Conservation (phyloP, 1,140 invertebrate genomes). For the Zaprionus davidi region DNA sequence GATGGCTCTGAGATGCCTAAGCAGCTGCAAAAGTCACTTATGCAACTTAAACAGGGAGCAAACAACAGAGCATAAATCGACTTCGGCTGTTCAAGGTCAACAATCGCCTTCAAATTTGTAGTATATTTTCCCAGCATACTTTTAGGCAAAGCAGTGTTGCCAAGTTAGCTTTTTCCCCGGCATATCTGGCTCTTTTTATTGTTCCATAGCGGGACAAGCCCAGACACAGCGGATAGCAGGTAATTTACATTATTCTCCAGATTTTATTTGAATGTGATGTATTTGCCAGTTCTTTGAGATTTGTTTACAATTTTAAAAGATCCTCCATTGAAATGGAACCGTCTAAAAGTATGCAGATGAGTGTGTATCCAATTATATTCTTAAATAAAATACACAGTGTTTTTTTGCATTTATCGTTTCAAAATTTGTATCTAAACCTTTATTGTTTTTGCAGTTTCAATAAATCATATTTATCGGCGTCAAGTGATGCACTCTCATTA, state of each 20-base stretch:
- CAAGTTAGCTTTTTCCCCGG: too few relatives aligned
- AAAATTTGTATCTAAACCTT: conserved; percentile 84
- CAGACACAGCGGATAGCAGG: too few relatives aligned
- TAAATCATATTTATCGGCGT: conserved; percentile 62
- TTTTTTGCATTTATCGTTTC: conserved; percentile 82
- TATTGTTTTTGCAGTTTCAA: conserved; percentile 81
- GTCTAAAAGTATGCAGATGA: conserved; percentile 5
- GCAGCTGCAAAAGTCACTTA: neutral
- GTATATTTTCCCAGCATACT: neutral
- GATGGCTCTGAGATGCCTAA: too few relatives aligned
- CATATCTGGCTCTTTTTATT: too few relatives aligned
- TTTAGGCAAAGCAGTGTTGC: neutral
- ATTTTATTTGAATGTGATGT: too few relatives aligned
- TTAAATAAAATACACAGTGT: conserved; percentile 1
- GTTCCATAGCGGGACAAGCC: too few relatives aligned
- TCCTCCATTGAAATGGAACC: too few relatives aligned
- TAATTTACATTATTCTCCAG: too few relatives aligned
- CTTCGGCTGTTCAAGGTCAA: conserved; percentile 10
- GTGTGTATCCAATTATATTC: neutral
- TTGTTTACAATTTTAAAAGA: too few relatives aligned
- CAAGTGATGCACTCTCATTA: conserved; percentile 28
- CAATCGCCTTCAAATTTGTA: neutral
- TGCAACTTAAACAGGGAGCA: conserved; percentile 7
- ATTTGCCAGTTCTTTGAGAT: too few relatives aligned
- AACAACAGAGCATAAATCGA: neutral